Conservation (phyloP, 2,888 invertebrate genomes). For the Plagodis pulveraria region DNA sequence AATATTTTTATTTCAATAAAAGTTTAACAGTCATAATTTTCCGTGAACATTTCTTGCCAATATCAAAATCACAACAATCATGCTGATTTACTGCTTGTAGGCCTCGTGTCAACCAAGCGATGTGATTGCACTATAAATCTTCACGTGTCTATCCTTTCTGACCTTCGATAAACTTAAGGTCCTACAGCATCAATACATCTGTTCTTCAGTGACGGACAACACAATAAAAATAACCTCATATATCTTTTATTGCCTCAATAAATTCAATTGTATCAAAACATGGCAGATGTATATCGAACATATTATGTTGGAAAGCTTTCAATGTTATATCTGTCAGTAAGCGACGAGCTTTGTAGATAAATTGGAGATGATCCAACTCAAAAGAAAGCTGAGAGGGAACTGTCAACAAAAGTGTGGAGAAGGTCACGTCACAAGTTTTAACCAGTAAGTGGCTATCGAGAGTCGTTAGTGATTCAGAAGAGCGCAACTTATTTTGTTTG, state of each 20-base stretch:
- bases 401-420: constrained; percentile 14
- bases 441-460: constrained; percentile 9
- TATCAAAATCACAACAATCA: too few relatives aligned
- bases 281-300: not conserved
- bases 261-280: not conserved
- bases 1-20: too few relatives aligned
- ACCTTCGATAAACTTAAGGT: constrained; percentile 21
- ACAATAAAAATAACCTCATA: constrained; percentile 13
- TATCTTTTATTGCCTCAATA: constrained; percentile 9
- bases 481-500: too few relatives aligned
- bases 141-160: constrained; percentile 8
- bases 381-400: constrained; percentile 3
- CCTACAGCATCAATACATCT: constrained; percentile 24
- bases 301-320: not conserved
- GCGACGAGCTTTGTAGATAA: constrained; percentile 12
- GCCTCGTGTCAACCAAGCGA: not conserved
- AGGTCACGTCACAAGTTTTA: constrained; percentile 8
- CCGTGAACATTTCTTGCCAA: too few relatives aligned
- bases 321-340: constrained; percentile 1
- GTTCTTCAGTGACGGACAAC: constrained; percentile 24
- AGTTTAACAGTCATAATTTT: too few relatives aligned
- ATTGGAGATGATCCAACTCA: constrained; percentile 16
- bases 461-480: too few relatives aligned
- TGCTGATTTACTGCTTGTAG: too few relatives aligned
- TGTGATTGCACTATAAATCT: constrained; percentile 35